phyloP scores from a whole-genome alignment of 1,140 invertebrate genomes.

The Onthophagus taurus region DNA sequence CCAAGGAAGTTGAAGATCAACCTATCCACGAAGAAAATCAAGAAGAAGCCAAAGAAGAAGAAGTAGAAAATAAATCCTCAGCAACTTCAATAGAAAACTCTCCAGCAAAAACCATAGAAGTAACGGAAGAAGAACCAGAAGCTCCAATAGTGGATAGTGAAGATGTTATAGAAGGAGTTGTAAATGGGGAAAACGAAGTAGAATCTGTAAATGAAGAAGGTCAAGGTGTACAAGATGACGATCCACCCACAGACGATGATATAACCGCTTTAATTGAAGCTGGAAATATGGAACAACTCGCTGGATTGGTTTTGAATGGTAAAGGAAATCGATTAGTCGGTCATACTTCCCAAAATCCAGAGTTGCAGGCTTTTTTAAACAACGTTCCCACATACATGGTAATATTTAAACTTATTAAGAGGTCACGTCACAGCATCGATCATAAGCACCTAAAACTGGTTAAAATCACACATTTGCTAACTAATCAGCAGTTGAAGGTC shows the following conservation, averaged over 20 bases:
- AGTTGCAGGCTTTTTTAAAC: conserved; percentile 81
- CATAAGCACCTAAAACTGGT: no score
- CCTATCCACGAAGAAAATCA: conserved; percentile 6
- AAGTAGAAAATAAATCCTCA: not conserved
- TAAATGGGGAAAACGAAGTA: conserved; percentile 52
- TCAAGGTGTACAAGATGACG: conserved; percentile 35
- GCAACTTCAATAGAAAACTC: conserved; percentile 2
- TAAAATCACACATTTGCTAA: no score
- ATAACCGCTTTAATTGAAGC: conserved; percentile 54
- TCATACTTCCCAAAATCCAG: conserved; percentile 60
- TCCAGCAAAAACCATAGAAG: conserved; percentile 4
- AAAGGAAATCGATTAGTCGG: conserved; percentile 71
- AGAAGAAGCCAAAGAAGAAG: not conserved
- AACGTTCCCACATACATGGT: conserved; percentile 82
- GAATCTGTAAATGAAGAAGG: conserved; percentile 48
- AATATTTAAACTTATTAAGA: not conserved
- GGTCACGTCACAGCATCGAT: no score
- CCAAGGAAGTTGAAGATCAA: not conserved
- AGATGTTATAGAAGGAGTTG: conserved; percentile 51
- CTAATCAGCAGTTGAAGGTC: no score
- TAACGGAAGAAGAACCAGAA: conserved; percentile 25
- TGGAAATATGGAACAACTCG: conserved; percentile 81
- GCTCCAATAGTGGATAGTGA: conserved; percentile 33
- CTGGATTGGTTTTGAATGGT: conserved; percentile 77
- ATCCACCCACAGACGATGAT: conserved; percentile 41